phyloP scores from a whole-genome alignment of 2,113 vertebrate species.

The Myodes glareolus region DNA sequence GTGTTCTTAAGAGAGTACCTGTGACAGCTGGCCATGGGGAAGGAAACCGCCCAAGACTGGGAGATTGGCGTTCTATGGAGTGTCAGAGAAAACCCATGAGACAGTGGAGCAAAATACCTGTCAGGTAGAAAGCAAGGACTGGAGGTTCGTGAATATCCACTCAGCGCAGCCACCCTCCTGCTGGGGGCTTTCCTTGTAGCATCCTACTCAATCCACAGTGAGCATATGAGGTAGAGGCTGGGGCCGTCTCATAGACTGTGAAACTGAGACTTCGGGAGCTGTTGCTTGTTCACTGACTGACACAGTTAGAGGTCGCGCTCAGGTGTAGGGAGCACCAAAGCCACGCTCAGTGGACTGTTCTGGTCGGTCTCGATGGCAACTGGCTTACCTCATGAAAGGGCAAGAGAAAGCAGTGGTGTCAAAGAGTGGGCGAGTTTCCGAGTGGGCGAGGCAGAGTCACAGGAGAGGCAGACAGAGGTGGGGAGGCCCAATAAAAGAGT shows the following conservation, averaged over 20 bases:
- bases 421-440: not conserved
- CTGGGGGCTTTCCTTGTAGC: not conserved
- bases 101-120: slow-evolving; percentile 28
- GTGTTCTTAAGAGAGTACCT: not conserved
- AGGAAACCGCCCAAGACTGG: slow-evolving; percentile 29
- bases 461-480: not conserved
- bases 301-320: not conserved
- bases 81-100: slow-evolving; percentile 58
- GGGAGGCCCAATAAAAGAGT: not conserved
- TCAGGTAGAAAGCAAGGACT: not conserved
- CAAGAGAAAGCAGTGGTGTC: not conserved
- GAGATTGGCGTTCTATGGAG: not conserved
- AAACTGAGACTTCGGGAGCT: not conserved
- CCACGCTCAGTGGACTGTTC: not conserved
- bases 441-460: not conserved
- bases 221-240: not conserved
- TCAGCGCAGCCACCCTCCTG: not conserved
- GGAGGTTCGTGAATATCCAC: not conserved
- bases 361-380: not conserved
- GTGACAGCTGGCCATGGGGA: not conserved
- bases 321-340: not conserved
- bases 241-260: not conserved
- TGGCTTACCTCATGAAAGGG: not conserved
- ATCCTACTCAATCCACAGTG: not conserved
- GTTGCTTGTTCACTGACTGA: not conserved